phyloP scores from a whole-genome alignment of 2,888 invertebrate genomes.

The Alviniconcha strummeri region DNA sequence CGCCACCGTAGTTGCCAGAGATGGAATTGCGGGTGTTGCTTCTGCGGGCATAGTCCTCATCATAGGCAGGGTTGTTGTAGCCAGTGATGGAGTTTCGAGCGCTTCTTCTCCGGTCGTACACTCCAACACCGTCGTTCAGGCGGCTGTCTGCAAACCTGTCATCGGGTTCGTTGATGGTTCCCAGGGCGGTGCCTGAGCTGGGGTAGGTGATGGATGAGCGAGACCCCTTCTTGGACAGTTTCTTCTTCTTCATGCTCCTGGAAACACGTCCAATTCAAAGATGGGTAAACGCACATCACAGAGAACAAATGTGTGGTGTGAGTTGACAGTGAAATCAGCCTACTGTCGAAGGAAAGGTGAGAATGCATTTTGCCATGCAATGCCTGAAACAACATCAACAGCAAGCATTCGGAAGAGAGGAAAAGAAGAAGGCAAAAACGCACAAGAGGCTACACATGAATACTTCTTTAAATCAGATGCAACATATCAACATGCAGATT shows the following conservation, averaged over 20 bases:
- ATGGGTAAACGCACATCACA: background rate
- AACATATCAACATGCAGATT: background rate
- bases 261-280: background rate
- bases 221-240: slow-evolving; percentile 23
- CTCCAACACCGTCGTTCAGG: background rate
- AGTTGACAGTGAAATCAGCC: background rate
- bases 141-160: background rate
- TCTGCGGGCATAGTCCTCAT: background rate
- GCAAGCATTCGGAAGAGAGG: background rate
- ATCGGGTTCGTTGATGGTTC: background rate
- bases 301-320: background rate
- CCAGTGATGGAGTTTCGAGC: background rate
- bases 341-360: background rate
- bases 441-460: background rate
- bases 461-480: background rate
- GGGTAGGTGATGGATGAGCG: slow-evolving; percentile 19
- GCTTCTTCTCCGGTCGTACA: background rate
- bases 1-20: background rate
- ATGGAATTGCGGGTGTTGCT: background rate
- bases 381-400: too few species aligned
- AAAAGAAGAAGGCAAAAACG: background rate
- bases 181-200: background rate
- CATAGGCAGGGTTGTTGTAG: slow-evolving; percentile 11
- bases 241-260: slow-evolving; percentile 17
- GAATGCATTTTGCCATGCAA: background rate